phyloP scores from a whole-genome alignment of 2,113 vertebrate genomes.

The Urocolius indicus region DNA sequence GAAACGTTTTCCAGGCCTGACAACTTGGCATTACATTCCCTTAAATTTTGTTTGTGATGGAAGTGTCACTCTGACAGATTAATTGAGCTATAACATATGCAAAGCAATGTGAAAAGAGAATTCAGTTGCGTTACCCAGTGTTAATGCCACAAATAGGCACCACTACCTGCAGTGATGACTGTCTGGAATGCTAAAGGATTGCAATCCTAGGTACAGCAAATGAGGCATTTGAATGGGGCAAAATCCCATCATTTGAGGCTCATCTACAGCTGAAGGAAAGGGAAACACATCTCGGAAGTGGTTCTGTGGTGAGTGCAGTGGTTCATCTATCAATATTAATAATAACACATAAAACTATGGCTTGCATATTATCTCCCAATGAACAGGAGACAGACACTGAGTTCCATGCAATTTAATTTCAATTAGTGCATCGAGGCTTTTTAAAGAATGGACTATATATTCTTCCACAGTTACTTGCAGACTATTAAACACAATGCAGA shows the following conservation, averaged over 20 bases:
- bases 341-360: slow-evolving; percentile 1
- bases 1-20: neutral
- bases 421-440: slow-evolving; percentile 69
- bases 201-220: neutral
- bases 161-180: neutral
- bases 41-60: neutral
- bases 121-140: neutral
- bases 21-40: neutral
- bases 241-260: neutral
- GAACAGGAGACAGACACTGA: slow-evolving; percentile 52
- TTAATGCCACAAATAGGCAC: neutral
- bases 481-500: slow-evolving; percentile 60
- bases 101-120: neutral
- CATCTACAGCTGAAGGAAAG: neutral
- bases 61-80: neutral
- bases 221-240: neutral
- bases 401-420: slow-evolving; percentile 71
- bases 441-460: slow-evolving; percentile 48
- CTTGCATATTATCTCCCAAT: slow-evolving; percentile 46
- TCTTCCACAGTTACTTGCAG: slow-evolving; percentile 28
- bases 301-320: neutral
- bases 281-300: slow-evolving; percentile 44
- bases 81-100: slow-evolving; percentile 2
- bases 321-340: slow-evolving; percentile 46
- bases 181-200: neutral